Evolutionary conservation across 2,888 invertebrate species (phyloP), one percentile per base, ranked within the genome.

Genomic region (Dichetophora obliterata): DNA sequence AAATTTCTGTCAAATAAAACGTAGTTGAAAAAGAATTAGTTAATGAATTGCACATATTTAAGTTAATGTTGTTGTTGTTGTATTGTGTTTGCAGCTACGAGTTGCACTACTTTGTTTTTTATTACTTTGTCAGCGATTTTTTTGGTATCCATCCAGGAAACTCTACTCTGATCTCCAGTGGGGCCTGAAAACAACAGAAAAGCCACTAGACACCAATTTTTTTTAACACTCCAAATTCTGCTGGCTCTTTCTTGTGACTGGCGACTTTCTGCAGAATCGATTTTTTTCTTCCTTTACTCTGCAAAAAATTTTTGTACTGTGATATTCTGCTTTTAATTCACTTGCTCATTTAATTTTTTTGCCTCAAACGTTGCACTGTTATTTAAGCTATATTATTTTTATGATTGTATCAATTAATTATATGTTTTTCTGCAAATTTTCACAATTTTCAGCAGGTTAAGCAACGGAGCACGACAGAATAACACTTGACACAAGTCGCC

Each of bases 191-290:
- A 75, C 75, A 75, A 69, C 34, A n/a, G n/a, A 66, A 37, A 37
- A 31, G 16, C 43, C 68, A 27, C 48, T 1, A 68, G 14, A 69
- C 75, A 63, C 57, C 63, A 75, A 52, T 72, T 48, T 27, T 43
- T 27, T 43, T 75, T 48, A 59, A 74, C 70, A 75, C 70, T 70
- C 72, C n/a, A 34, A n/a, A 19, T 76, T 74, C 27, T 22, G 19
- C 71, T 76, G 27, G 75, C 54, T 70, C 75, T 73, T 75, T 48
- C 22, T 81, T 80, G 81, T 78, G 79, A 81, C 78, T 78, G 79
- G 79, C 74, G 81, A 77, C 68, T 69, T 73, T 82, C 82, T 82
- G 83, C 81, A 84, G 86, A 87, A 86, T 86, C 86, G 86, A 86
- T 86, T 86, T 85, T 85, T 75, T 31, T 66, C 75, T 70, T 75